Conservation (phyloP, 2,113 vertebrate species). For the Oreochromis niloticus region DNA sequence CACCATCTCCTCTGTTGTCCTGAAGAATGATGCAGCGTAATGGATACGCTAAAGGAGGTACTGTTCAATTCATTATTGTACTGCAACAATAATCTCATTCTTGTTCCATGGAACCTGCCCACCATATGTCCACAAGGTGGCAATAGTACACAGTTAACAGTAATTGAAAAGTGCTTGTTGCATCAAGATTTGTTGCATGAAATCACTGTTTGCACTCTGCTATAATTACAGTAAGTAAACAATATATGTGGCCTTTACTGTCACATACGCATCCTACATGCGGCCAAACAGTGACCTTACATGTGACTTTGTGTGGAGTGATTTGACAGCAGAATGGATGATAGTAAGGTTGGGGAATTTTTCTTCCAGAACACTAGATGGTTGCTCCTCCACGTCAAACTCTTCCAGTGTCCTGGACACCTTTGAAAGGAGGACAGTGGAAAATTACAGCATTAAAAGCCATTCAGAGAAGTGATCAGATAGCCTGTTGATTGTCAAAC, state of each 20-base stretch:
- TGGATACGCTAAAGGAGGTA: background rate
- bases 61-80: background rate
- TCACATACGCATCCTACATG: background rate
- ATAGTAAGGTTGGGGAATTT: slow-evolving; percentile 85
- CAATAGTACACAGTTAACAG: background rate
- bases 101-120: rapidly evolving
- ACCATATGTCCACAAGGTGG: slow-evolving; percentile 39
- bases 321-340: slow-evolving; percentile 80
- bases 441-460: background rate
- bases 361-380: slow-evolving; percentile 75
- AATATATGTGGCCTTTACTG: background rate
- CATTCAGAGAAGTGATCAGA: background rate
- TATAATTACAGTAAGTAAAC: background rate
- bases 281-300: slow-evolving; percentile 61
- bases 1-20: rapidly evolving
- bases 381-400: slow-evolving; percentile 88
- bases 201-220: background rate
- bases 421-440: slow-evolving; percentile 48
- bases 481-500: background rate
- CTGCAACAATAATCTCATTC: background rate
- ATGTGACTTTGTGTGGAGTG: slow-evolving; percentile 74
- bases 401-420: slow-evolving; percentile 87
- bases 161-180: background rate
- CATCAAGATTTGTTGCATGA: background rate
- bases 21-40: background rate